phyloP scores from a whole-genome alignment of 2,113 vertebrate genomes.

The Centrocercus urophasianus region DNA sequence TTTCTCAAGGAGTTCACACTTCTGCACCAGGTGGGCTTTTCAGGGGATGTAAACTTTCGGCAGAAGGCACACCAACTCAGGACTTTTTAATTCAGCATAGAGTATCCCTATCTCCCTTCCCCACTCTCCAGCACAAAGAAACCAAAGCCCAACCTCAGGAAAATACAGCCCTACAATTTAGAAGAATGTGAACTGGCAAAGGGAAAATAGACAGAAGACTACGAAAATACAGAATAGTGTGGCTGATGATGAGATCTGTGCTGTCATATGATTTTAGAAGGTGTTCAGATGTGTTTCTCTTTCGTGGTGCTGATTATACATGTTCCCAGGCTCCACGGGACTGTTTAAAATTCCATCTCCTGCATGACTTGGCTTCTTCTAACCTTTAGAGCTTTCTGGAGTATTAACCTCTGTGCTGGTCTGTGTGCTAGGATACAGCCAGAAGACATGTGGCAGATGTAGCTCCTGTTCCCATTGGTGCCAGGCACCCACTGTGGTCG shows the following conservation, averaged over 20 bases:
- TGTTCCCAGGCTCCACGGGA: neutral
- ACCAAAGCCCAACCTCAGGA: conserved; percentile 33
- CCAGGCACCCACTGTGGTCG: neutral
- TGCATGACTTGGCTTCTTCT: neutral
- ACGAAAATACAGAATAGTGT: neutral
- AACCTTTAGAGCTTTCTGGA: neutral
- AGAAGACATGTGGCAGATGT: neutral
- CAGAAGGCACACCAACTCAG: neutral
- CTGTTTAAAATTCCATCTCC: conserved; percentile 3
- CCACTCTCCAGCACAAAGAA: conserved; percentile 23
- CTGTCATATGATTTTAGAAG: neutral
- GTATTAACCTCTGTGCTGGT: neutral
- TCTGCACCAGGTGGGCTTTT: neutral
- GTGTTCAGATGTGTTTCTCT: neutral
- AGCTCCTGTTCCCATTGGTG: neutral
- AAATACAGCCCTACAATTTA: conserved; percentile 6
- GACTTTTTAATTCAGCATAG: neutral
- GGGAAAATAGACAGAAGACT: conserved; percentile 23
- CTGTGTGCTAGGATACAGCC: rapidly evolving
- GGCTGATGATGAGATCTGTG: neutral
- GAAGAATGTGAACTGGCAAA: conserved; percentile 21
- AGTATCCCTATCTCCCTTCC: neutral
- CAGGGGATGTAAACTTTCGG: neutral
- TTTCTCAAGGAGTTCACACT: neutral
- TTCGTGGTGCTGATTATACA: neutral